These are phyloP conservation scores for Drosophila phalerata DNA, from an alignment of 2,888 invertebrate species.

Conservation along the genomic window DNA sequence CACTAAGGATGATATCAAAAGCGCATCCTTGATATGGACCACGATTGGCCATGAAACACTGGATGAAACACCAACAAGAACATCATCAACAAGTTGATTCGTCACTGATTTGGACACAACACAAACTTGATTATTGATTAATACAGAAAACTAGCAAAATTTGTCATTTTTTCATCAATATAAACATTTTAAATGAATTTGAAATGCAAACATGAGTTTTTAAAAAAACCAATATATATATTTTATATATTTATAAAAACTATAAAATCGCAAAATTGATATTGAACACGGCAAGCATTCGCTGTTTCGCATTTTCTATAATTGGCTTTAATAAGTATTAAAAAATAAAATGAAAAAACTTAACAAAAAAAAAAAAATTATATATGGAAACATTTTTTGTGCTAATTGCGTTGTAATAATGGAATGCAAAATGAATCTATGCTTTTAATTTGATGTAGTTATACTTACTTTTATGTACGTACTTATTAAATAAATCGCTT, in stretches of 20 bases:
- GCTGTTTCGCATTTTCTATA: conserved; percentile 70
- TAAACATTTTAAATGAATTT: conserved; percentile 68
- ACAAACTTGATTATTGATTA: conserved; percentile 37
- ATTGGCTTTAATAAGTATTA: conserved; percentile 78
- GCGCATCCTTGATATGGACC: conserved; percentile 3
- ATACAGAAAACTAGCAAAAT: conserved; percentile 50
- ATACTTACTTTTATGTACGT: conserved; percentile 65
- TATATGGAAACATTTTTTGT: conserved; percentile 38
- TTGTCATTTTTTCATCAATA: conserved; percentile 64
- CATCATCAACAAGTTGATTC: conserved; percentile 53
- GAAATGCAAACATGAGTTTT: conserved; percentile 72
- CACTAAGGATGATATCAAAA: conserved; percentile 42
- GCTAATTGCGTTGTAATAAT: conserved; percentile 60
- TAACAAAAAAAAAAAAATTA: conserved; percentile 23
- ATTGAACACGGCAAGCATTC: conserved; percentile 65
- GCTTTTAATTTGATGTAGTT: conserved; percentile 78
- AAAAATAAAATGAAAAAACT: conserved; percentile 44
- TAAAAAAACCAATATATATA: conserved; percentile 64
- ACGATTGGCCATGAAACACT: conserved; percentile 19
- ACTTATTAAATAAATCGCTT: conserved; percentile 74
- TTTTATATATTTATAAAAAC: conserved; percentile 80
- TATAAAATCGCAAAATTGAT: conserved; percentile 62
- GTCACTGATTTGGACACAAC: conserved; percentile 57
- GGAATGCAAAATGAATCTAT: conserved; percentile 46
- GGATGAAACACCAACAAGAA: conserved; percentile 25